Evolutionary conservation across 2,888 invertebrate species (phyloP).

Genomic region (Iselma pallidipennis): DNA sequence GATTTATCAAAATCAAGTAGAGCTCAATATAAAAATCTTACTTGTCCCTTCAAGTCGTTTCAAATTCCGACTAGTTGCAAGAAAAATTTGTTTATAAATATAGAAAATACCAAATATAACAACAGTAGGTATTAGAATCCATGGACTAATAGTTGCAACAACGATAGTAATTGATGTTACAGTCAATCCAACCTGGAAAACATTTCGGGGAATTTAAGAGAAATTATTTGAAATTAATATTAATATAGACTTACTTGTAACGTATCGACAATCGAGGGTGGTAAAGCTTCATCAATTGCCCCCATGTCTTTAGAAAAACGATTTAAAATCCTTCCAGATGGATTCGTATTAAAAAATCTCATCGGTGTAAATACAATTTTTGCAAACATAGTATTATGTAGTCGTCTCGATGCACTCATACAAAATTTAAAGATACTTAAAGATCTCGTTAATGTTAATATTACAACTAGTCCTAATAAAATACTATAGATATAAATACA

Average conservation of each 20-base stretch:
- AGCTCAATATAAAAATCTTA: no score
- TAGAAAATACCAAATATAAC: constrained; percentile 66
- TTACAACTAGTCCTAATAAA: no score
- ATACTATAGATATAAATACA: no score
- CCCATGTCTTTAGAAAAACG: constrained; percentile 71
- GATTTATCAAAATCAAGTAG: no score
- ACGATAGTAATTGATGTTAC: constrained; percentile 74
- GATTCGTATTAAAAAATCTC: constrained; percentile 69
- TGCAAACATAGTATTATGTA: constrained; percentile 58
- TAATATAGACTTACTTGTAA: constrained; percentile 28
- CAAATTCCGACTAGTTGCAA: constrained; percentile 70
- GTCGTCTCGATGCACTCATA: constrained; percentile 56
- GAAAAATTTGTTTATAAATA: constrained; percentile 65
- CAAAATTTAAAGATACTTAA: no score
- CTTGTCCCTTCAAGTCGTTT: constrained; percentile 63
- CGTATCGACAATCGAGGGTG: constrained; percentile 56
- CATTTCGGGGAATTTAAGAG: no score
- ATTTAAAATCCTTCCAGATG: constrained; percentile 64
- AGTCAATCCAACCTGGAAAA: constrained; percentile 62
- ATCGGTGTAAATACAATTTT: constrained; percentile 64
- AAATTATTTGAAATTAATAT: no score
- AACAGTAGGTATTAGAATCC: constrained; percentile 64
- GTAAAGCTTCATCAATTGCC: constrained; percentile 57
- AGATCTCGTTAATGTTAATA: no score
- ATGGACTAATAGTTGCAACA: constrained; percentile 70